Conservation (phyloP, 2,797 vertebrate species). For the Chiloscyllium punctatum region DNA sequence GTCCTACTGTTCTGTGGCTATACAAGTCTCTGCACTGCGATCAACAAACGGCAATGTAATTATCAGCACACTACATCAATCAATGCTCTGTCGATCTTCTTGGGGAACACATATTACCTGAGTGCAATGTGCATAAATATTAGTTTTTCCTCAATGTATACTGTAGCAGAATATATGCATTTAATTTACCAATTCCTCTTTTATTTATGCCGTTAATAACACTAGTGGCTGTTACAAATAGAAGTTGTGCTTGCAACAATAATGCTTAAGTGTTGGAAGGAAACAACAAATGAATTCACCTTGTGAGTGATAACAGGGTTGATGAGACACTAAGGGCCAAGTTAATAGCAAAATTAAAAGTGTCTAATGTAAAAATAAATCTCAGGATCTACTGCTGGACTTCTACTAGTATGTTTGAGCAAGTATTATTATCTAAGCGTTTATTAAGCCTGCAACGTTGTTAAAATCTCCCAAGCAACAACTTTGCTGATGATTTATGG, state of each 20-base stretch:
- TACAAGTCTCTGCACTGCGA: not conserved
- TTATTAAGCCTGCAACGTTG: not conserved
- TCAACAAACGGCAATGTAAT: slow-evolving; percentile 1
- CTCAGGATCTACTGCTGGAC: not conserved
- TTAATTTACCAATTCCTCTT: not conserved
- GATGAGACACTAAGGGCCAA: not conserved
- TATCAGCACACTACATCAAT: not conserved
- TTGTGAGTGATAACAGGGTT: not conserved
- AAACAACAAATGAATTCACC: not conserved
- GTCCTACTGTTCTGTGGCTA: not conserved
- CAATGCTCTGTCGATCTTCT: not conserved
- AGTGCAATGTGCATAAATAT: not conserved
- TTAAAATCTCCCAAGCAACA: not conserved
- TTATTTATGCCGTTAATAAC: not conserved
- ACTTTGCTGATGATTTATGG: not conserved
- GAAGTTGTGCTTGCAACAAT: not conserved
- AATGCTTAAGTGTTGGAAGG: not conserved
- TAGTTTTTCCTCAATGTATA: not conserved
- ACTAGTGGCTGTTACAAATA: not conserved
- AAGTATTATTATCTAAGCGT: not conserved
- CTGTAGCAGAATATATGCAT: not conserved
- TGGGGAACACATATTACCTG: not conserved
- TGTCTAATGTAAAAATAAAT: not conserved
- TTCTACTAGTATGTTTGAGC: not conserved
- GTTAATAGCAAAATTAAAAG: not conserved